Base-by-base conservation (phyloP, 2,797 vertebrate genomes). In the Anguilla pacifica region DNA sequence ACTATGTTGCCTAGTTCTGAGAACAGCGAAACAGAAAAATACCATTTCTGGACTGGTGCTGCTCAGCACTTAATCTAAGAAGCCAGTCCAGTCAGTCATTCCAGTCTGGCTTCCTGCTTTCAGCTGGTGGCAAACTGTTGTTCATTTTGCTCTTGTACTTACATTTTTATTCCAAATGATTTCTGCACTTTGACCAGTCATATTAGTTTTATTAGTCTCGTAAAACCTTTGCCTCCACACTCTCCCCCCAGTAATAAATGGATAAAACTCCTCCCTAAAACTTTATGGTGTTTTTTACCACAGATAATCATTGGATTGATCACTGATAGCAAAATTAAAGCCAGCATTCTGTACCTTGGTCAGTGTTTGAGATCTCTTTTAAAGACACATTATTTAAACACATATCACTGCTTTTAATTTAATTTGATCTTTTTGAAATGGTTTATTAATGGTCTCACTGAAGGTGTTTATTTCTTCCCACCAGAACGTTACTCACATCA, bases 401-500 rank as follows among this genome's bases (percentile, higher is more conserved):
- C 11, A 15, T 17, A 3, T 3, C 3, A 17, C 17, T 59, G 13
- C 10, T 15, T 19, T 59, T 19, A 59, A 59, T 59, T 59, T 59
- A 17, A 59, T 59, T 3, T 35, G 35, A 35, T 35, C 35, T 59
- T 19, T 59, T 59, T 59, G 0, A 61, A 61, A 61, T 61, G 59
- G 51, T 53, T 53, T 53, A 35, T 35, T 35, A 35, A 35, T 35
- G 35, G 35, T 35, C 35, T 35, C 35, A 35, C 35, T 35, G 35
- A 35, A 72, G 67, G 31, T 77, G 43, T 77, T 19, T 0, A 77
- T 77, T 43, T 6, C 39, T 72, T 17, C 67, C 28, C 2, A 0
- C n/a, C 91, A 97, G 97, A 97, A 94, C 89, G 64, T 96, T 90
- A 96, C 95, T 43, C 88, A 86, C 0, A 4, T 96, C 90, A 94